phyloP scores from a whole-genome alignment of 1,140 invertebrate species.

The Zaprionus tsacasi region DNA sequence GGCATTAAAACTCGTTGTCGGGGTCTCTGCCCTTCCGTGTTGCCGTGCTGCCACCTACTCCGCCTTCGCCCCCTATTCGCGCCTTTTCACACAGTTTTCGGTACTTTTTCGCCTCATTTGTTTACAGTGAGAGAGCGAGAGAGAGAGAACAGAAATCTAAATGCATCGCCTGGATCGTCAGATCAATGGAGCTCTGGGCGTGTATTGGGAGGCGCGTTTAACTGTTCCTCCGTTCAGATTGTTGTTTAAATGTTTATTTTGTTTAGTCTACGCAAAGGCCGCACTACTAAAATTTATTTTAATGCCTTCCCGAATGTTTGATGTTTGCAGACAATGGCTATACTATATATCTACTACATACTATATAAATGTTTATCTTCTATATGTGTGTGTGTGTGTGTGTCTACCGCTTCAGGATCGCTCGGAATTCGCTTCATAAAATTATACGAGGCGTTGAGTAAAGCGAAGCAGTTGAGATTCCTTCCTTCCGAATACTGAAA shows the following conservation, averaged over 20 bases:
- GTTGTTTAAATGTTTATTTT: conserved; percentile 71
- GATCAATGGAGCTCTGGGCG: background rate
- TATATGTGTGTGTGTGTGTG: background rate
- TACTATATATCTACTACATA: conserved; percentile 19
- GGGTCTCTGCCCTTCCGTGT: conserved; percentile 61
- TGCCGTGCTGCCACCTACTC: conserved; percentile 12
- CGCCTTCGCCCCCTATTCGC: background rate
- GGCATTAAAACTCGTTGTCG: conserved; percentile 71
- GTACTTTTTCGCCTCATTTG: conserved; percentile 66
- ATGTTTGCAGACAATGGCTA: conserved; percentile 60
- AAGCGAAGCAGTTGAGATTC: conserved; percentile 53
- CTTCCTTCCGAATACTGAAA: too few species aligned
- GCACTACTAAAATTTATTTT: conserved; percentile 77
- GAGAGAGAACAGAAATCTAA: conserved; percentile 2
- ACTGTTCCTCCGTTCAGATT: conserved; percentile 13
- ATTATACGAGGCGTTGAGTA: conserved; percentile 77
- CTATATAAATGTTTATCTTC: background rate
- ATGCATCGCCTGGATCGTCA: conserved; percentile 20
- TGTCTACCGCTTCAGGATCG: conserved; percentile 4
- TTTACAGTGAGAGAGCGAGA: conserved; percentile 42
- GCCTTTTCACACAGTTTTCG: conserved; percentile 30
- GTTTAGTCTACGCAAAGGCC: conserved; percentile 80
- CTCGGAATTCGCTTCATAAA: conserved; percentile 59
- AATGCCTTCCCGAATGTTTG: conserved; percentile 72
- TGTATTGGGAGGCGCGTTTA: background rate